phyloP scores from a whole-genome alignment of 2,888 invertebrate genomes.

The Ferdinandea cuprea region DNA sequence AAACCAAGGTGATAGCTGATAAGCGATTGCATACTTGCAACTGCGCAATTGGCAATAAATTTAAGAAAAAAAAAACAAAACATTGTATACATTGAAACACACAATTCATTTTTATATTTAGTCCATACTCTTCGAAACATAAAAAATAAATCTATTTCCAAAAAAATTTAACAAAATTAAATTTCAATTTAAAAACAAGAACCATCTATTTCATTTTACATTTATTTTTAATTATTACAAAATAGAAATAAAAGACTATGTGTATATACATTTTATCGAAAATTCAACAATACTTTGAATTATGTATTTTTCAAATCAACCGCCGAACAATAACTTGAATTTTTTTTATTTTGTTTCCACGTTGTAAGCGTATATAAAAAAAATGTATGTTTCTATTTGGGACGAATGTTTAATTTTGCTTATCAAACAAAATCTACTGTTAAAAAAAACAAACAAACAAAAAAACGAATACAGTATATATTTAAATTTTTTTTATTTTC shows the following conservation, averaged over 20 bases:
- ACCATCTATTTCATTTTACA: background rate
- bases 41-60: too few species aligned
- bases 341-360: background rate
- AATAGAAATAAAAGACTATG: background rate
- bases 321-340: too few species aligned
- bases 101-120: constrained; percentile 5
- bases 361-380: constrained; percentile 35
- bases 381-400: constrained; percentile 3
- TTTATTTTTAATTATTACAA: too few species aligned
- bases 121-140: constrained; percentile 11
- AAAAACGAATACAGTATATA: constrained; percentile 38
- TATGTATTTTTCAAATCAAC: background rate
- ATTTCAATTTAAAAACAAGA: background rate
- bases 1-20: too few species aligned
- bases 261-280: background rate
- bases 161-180: background rate
- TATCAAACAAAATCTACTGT: constrained; percentile 2
- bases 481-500: background rate
- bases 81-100: constrained; percentile 21
- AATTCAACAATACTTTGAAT: too few species aligned
- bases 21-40: too few species aligned
- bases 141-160: background rate
- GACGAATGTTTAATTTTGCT: constrained; percentile 4
- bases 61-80: background rate
- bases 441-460: constrained; percentile 23